Evolutionary conservation across 92 coral and sea anemone species (phyloP).

Genomic region (Blastomussa wellsi): DNA sequence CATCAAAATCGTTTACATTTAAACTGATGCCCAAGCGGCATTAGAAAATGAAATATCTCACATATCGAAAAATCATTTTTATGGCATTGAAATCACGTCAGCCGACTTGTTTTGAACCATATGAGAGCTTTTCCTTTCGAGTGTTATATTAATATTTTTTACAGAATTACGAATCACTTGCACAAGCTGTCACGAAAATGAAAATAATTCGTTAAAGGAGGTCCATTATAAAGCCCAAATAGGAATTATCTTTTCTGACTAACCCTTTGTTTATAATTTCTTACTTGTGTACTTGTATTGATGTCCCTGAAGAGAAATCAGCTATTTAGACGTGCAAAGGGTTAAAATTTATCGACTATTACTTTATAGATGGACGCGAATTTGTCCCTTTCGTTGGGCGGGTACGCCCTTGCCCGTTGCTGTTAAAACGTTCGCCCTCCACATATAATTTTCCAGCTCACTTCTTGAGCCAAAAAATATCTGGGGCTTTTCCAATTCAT

Average conservation of each 20-base stretch:
- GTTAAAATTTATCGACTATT: not conserved
- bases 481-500: no score
- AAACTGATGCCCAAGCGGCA: not conserved
- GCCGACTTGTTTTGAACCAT: not conserved
- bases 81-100: not conserved
- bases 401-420: no score
- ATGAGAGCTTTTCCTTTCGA: not conserved
- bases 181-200: not conserved
- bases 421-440: no score
- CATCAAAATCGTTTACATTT: not conserved
- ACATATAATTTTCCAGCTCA: no score
- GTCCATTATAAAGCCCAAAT: not conserved
- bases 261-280: not conserved
- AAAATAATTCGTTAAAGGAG: not conserved
- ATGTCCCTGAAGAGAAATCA: not conserved
- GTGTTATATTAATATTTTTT: not conserved
- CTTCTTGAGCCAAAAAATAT: no score
- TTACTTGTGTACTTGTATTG: not conserved
- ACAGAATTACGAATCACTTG: not conserved
- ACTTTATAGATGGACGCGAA: not conserved
- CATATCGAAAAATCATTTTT: not conserved
- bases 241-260: not conserved
- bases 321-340: not conserved
- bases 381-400: no score
- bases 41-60: slow-evolving; percentile 3